Evolutionary conservation across 1,140 invertebrate genomes (phyloP).

Genomic region (Centruroides vittatus): DNA sequence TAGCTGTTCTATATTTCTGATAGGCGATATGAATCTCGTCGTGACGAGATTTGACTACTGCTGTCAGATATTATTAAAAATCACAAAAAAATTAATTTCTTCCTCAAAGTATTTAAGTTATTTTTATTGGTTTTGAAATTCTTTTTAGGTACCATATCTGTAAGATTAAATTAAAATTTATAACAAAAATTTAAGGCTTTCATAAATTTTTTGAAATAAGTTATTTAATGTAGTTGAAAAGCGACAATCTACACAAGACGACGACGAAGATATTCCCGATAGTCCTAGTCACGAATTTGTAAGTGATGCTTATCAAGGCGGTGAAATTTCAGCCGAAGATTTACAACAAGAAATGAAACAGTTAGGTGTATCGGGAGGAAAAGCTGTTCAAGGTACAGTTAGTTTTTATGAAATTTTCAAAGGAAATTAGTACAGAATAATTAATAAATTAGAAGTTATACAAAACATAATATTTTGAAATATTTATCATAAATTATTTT

Average conservation of each 20-base stretch:
- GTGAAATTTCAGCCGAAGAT: slow-evolving; percentile 30
- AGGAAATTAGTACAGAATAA: background rate
- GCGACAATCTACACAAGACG: background rate
- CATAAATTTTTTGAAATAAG: no score
- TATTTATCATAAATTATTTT: no score
- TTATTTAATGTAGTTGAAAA: background rate
- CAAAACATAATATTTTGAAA: background rate
- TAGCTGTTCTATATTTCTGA: no score
- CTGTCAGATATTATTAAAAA: no score
- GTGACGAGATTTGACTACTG: no score
- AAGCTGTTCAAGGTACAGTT: slow-evolving; percentile 9
- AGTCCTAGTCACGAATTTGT: slow-evolving; percentile 32
- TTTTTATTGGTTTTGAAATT: no score
- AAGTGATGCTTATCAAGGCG: slow-evolving; percentile 30
- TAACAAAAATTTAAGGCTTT: no score
- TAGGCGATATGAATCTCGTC: no score
- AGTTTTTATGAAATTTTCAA: background rate
- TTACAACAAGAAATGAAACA: slow-evolving; percentile 33
- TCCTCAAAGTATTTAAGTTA: no score
- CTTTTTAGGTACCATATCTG: no score
- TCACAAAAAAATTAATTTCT: no score
- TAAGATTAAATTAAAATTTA: no score
- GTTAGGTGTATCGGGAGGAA: slow-evolving; percentile 23
- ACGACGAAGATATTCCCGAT: slow-evolving; percentile 19
- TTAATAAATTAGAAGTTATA: background rate